A percentile compares a stretch with the other conserved stretches of the same genome.
These are phyloP conservation scores for Phalacrocorax carbo DNA, from an alignment of 2,113 vertebrate genomes.

Conservation along the genomic window DNA sequence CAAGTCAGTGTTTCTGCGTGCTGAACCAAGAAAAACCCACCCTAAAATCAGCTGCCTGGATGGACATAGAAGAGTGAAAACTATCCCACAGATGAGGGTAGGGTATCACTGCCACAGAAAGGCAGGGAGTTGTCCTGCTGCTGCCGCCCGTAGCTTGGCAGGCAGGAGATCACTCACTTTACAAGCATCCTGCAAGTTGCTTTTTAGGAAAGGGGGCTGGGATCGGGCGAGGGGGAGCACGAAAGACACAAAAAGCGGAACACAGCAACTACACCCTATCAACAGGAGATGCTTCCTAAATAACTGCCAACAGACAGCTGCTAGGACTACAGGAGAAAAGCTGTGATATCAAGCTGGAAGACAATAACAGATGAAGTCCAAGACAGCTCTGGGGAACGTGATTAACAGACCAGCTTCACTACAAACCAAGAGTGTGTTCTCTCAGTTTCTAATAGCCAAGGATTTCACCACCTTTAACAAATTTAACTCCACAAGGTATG, in stretches of 20 bases:
- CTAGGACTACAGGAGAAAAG: neutral
- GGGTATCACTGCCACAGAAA: neutral
- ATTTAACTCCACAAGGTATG: neutral
- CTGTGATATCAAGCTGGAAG: neutral
- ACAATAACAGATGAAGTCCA: neutral
- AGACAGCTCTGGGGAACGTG: neutral
- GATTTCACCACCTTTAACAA: neutral
- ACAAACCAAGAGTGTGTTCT: neutral
- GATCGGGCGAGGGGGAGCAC: accelerated
- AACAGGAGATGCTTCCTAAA: neutral
- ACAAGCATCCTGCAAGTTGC: neutral
- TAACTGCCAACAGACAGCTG: neutral
- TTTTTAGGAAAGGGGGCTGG: neutral
- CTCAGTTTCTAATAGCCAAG: neutral
- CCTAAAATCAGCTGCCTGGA: neutral
- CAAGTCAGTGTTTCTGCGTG: neutral
- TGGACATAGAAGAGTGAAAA: neutral
- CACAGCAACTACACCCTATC: neutral
- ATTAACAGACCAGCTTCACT: neutral
- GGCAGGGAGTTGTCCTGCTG: neutral
- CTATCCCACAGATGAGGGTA: accelerated
- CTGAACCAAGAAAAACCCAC: neutral
- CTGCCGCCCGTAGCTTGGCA: neutral
- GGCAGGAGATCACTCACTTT: neutral
- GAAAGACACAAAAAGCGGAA: neutral